These are phyloP conservation scores for Merluccius polli DNA, from an alignment of 2,797 vertebrate species.

Conservation along the genomic window DNA sequence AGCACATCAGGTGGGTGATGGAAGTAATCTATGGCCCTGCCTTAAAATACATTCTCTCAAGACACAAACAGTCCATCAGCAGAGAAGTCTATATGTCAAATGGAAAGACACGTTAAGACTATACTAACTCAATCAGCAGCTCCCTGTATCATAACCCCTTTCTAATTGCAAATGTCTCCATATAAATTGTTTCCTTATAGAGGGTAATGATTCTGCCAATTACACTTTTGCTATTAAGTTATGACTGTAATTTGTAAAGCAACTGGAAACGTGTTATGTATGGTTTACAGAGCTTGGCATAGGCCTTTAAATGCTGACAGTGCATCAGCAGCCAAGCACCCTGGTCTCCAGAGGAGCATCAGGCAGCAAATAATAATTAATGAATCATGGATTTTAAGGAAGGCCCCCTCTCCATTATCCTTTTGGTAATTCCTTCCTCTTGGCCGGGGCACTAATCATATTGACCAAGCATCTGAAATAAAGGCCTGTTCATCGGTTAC, in stretches of 20 bases:
- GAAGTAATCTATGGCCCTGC: slow-evolving; percentile 50
- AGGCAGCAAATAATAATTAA: slow-evolving; percentile 78
- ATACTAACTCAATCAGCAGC: slow-evolving; percentile 46
- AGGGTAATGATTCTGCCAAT: slow-evolving; percentile 67
- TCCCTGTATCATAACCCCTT: slow-evolving; percentile 45
- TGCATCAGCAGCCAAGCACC: slow-evolving; percentile 60
- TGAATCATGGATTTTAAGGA: slow-evolving; percentile 71
- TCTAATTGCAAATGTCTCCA: slow-evolving; percentile 63
- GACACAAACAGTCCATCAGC: slow-evolving; percentile 34
- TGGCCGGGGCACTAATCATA: slow-evolving; percentile 50
- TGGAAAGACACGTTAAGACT: slow-evolving; percentile 37
- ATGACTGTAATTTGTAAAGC: slow-evolving; percentile 61
- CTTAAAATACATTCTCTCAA: slow-evolving; percentile 48
- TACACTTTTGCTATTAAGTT: slow-evolving; percentile 64
- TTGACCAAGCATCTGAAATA: slow-evolving; percentile 47
- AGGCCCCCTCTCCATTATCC: slow-evolving; percentile 66
- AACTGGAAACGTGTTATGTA: slow-evolving; percentile 49
- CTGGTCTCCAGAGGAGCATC: slow-evolving; percentile 69
- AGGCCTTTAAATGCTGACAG: slow-evolving; percentile 70
- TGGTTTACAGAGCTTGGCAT: slow-evolving; percentile 60
- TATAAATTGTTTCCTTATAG: slow-evolving; percentile 60
- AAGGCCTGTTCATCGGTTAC: slow-evolving; percentile 47
- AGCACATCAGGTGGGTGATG: slow-evolving; percentile 36
- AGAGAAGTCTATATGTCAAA: slow-evolving; percentile 25
- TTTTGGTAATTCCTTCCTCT: slow-evolving; percentile 64